These are phyloP conservation scores for Plectrocnemia conspersa DNA, from an alignment of 1,140 invertebrate genomes.

Conservation along the genomic window DNA sequence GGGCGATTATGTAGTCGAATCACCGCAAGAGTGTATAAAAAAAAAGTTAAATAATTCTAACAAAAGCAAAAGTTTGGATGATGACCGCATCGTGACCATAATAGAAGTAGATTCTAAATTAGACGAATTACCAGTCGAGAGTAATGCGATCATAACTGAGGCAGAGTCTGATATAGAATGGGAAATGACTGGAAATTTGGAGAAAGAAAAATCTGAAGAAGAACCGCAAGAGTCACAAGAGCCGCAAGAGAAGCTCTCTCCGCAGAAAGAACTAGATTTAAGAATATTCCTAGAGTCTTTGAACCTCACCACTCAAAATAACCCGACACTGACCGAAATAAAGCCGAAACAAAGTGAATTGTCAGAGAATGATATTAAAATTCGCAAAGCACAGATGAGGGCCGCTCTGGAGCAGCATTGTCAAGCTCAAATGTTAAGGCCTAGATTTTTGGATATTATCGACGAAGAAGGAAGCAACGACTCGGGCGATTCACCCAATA, in stretches of 20 bases:
- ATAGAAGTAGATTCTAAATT: constrained; percentile 39
- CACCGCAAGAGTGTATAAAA: too few relatives aligned
- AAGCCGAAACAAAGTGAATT: background rate
- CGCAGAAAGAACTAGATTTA: constrained; percentile 46
- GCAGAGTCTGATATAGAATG: constrained; percentile 54
- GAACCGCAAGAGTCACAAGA: background rate
- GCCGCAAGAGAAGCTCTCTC: constrained; percentile 29
- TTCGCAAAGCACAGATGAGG: constrained; percentile 52
- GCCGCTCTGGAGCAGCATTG: constrained; percentile 54
- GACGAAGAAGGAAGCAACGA: constrained; percentile 61
- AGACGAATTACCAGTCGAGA: constrained; percentile 39
- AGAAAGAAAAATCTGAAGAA: background rate
- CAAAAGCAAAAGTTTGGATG: constrained; percentile 56
- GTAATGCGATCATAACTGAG: constrained; percentile 51
- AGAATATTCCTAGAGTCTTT: constrained; percentile 56
- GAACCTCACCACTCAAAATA: constrained; percentile 48
- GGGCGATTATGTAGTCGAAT: constrained; percentile 42
- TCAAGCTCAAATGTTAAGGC: constrained; percentile 49
- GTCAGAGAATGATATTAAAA: constrained; percentile 33
- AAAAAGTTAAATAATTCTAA: constrained; percentile 41
- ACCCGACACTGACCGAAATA: background rate
- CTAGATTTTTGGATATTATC: constrained; percentile 62
- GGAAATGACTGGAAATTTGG: constrained; percentile 1
- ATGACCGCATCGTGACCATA: constrained; percentile 53
- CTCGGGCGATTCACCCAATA: constrained; percentile 48